Percentiles rank a stretch among this genome's conserved stretches.
phyloP scores from a whole-genome alignment of 1,140 invertebrate genomes.

The Drosophila burlai region DNA sequence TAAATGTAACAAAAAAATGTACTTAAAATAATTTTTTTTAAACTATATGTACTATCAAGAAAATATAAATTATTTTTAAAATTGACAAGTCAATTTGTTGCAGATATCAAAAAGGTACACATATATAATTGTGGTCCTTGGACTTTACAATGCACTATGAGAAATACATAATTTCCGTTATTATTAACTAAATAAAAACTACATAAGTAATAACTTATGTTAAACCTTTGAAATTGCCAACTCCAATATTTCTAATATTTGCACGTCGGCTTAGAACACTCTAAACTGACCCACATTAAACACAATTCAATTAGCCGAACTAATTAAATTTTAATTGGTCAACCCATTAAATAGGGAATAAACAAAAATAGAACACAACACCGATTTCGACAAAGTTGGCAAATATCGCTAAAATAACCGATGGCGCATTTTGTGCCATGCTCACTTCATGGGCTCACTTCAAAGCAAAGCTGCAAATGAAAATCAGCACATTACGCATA shows the following conservation, averaged over 20 bases:
- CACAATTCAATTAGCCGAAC: slow-evolving; percentile 35
- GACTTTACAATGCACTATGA: too few relatives aligned
- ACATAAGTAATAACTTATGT: neutral
- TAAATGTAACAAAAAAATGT: too few relatives aligned
- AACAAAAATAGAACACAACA: slow-evolving; percentile 9
- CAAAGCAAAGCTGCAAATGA: slow-evolving; percentile 29
- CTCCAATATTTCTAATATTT: neutral
- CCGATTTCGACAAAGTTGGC: slow-evolving; percentile 11
- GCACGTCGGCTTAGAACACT: neutral
- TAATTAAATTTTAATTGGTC: slow-evolving; percentile 46
- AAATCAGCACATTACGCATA: slow-evolving; percentile 60
- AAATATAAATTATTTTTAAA: too few relatives aligned
- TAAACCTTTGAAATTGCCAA: neutral
- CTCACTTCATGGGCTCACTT: slow-evolving; percentile 31
- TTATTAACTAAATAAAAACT: neutral
- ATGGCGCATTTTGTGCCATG: slow-evolving; percentile 24
- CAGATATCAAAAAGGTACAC: too few relatives aligned
- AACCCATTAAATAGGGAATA: slow-evolving; percentile 21
- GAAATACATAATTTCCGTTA: too few relatives aligned
- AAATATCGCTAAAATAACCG: slow-evolving; percentile 38
- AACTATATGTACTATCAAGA: too few relatives aligned
- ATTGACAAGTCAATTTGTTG: too few relatives aligned
- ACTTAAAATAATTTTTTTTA: too few relatives aligned
- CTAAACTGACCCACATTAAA: slow-evolving; percentile 20
- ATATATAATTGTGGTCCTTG: too few relatives aligned